These are phyloP conservation scores for Bilobella aurantiaca DNA, from an alignment of 1,140 invertebrate genomes.

Conservation along the genomic window DNA sequence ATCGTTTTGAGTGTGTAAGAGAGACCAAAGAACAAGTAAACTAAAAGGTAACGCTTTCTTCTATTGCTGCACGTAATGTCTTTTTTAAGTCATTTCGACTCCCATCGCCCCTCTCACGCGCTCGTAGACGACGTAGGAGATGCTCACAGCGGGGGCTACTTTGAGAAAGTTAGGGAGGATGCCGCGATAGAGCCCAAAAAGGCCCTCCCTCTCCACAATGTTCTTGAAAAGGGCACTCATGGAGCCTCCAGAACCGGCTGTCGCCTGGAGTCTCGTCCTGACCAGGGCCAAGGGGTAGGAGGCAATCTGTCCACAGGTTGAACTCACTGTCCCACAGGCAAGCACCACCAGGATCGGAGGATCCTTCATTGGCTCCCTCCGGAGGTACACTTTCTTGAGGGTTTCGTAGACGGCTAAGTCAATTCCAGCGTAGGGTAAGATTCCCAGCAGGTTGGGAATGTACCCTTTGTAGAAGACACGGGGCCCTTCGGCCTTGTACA, in stretches of 20 bases:
- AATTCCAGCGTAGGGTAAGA: constrained; percentile 97
- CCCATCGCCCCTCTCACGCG: constrained; percentile 69
- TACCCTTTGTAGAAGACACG: constrained; percentile 83
- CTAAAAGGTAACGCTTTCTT: neutral
- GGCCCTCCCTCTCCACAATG: constrained; percentile 81
- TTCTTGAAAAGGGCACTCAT: constrained; percentile 75
- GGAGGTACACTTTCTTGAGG: constrained; percentile 69
- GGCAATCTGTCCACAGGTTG: constrained; percentile 89
- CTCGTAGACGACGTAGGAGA: constrained; percentile 96
- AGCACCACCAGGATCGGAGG: constrained; percentile 62
- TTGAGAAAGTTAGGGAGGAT: constrained; percentile 94
- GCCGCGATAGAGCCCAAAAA: constrained; percentile 85
- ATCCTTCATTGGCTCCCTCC: constrained; percentile 42
- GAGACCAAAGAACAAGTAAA: neutral
- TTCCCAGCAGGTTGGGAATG: constrained; percentile 94
- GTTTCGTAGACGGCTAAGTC: constrained; percentile 97
- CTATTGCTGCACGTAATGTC: neutral
- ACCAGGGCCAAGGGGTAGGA: constrained; percentile 95
- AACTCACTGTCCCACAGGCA: constrained; percentile 82
- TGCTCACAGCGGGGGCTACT: constrained; percentile 78
- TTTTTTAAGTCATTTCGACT: constrained; percentile 60
- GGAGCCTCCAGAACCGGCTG: constrained; percentile 40
- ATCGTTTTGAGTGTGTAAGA: neutral
- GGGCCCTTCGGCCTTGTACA: constrained; percentile 76
- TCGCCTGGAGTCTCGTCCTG: constrained; percentile 87